Percentiles rank a stretch among this genome's conserved stretches.
phyloP scores from a whole-genome alignment of 2,113 vertebrate genomes.

The Pseudopodoces humilis region DNA sequence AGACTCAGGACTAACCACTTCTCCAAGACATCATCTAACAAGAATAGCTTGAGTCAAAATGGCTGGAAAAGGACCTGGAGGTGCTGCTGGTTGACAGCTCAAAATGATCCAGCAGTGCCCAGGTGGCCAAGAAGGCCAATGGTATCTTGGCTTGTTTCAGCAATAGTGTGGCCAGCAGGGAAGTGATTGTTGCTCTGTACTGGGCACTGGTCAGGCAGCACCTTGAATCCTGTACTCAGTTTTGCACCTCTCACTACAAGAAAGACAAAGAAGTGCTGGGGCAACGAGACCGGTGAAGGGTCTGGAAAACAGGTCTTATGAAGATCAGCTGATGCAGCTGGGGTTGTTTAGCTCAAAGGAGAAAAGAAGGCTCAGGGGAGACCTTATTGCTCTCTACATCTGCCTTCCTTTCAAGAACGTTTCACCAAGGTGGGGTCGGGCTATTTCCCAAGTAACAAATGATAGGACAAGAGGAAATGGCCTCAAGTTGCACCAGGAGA shows the following conservation, averaged over 20 bases:
- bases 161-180: not conserved
- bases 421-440: rapidly evolving
- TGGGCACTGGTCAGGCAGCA: not conserved
- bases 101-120: not conserved
- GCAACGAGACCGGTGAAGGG: not conserved
- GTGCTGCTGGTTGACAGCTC: not conserved
- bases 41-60: not conserved
- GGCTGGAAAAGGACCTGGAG: not conserved
- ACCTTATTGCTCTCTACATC: not conserved
- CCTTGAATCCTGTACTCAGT: not conserved
- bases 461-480: not conserved
- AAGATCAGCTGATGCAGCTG: not conserved
- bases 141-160: not conserved
- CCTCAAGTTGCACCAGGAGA: not conserved
- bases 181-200: not conserved
- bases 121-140: not conserved
- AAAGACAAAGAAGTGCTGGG: not conserved
- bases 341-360: not conserved
- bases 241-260: not conserved
- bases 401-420: not conserved
- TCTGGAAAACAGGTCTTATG: not conserved
- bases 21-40: not conserved
- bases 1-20: not conserved
- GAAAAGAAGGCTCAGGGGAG: not conserved
- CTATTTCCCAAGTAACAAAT: not conserved